Evolutionary conservation across 2,888 invertebrate genomes (phyloP).

Genomic region (Hyposoter didymator): DNA sequence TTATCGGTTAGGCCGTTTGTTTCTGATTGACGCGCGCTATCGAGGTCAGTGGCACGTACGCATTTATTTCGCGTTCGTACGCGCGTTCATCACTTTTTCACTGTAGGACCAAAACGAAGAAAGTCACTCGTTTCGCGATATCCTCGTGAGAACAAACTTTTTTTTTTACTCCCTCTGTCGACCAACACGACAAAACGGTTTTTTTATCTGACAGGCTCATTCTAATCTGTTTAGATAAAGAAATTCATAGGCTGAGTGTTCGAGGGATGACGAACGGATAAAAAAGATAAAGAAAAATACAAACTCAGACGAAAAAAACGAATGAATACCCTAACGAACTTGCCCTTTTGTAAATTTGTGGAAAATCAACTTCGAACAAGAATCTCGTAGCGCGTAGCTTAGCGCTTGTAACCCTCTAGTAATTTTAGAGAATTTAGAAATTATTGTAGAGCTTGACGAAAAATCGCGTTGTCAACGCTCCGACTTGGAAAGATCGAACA

Average conservation of each 20-base stretch:
- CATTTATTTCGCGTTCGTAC: constrained; percentile 52
- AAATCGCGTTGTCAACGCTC: not conserved
- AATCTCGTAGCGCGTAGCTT: constrained; percentile 40
- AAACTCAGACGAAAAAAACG: constrained; percentile 21
- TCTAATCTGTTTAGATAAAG: constrained; percentile 12
- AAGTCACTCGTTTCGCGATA: constrained; percentile 30
- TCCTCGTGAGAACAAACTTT: not conserved
- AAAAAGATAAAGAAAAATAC: too few relatives aligned
- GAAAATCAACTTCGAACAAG: not conserved
- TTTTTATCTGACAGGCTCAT: constrained; percentile 22
- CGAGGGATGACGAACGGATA: not conserved
- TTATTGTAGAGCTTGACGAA: constrained; percentile 9
- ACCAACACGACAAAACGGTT: constrained; percentile 1
- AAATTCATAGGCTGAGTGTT: constrained; percentile 22
- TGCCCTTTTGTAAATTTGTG: constrained; percentile 15
- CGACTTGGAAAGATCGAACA: not conserved
- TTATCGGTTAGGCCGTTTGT: constrained; percentile 50
- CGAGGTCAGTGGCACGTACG: constrained; percentile 72
- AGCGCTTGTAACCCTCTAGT: constrained; percentile 28
- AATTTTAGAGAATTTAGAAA: constrained; percentile 20
- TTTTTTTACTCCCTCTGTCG: not conserved
- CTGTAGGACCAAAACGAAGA: constrained; percentile 8
- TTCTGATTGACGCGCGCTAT: constrained; percentile 48
- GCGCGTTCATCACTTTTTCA: constrained; percentile 29
- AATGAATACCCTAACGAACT: constrained; percentile 53